Percentiles rank a stretch among this genome's conserved stretches.
Evolutionary conservation across 2,797 vertebrate genomes (phyloP).

Genomic region (Schizopygopsis malacanthus): DNA sequence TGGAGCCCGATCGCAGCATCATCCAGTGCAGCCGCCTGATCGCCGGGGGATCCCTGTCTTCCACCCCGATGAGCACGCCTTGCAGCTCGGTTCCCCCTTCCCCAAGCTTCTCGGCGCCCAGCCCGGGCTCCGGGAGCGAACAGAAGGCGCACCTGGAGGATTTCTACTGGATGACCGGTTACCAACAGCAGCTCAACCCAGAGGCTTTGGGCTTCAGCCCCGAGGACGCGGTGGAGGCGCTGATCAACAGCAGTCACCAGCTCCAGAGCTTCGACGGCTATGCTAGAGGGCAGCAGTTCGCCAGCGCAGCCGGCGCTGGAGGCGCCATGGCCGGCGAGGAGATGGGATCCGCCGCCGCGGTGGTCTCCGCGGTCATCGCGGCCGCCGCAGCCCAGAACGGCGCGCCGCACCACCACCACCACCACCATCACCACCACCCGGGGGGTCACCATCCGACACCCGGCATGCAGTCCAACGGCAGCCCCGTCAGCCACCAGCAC

Average conservation of each 20-base stretch:
- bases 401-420: constrained; percentile 89
- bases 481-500: constrained; percentile 76
- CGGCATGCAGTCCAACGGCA: constrained; percentile 70
- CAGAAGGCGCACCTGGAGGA: constrained; percentile 98
- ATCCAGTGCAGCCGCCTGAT: constrained; percentile 98
- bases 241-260: constrained; percentile 96
- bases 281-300: constrained; percentile 89
- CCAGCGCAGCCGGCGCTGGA: constrained; percentile 82
- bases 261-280: constrained; percentile 96
- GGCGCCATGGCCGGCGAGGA: constrained; percentile 88
- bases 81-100: constrained; percentile 99
- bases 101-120: constrained; percentile 98
- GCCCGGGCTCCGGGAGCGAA: constrained; percentile 95
- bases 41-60: constrained; percentile 98
- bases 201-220: constrained; percentile 97
- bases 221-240: constrained; percentile 97
- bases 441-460: constrained; percentile 63
- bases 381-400: constrained; percentile 93
- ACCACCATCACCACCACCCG: constrained; percentile 82
- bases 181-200: constrained; percentile 96
- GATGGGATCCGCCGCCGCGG: constrained; percentile 92
- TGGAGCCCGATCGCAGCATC: constrained; percentile 97
- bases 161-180: constrained; percentile 99
- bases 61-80: constrained; percentile 99
- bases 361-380: constrained; percentile 95